Conservation (phyloP, 1,140 invertebrate species). For the Spodoptera litura region DNA sequence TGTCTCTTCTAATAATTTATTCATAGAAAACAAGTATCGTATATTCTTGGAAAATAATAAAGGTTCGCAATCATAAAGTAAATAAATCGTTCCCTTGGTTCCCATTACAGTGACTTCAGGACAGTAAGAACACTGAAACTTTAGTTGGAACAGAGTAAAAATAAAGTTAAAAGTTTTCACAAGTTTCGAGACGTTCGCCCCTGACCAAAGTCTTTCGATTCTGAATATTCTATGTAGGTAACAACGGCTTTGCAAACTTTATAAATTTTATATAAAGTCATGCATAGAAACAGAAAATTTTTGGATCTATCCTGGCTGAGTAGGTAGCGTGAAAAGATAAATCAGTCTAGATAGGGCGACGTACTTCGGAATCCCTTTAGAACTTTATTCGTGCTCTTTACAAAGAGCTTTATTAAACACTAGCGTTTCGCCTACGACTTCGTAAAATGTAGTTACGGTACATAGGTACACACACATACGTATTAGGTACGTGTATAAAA, state of each 20-base stretch:
- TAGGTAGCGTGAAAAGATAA: neutral
- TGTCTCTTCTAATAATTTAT: too few species aligned
- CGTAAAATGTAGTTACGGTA: too few species aligned
- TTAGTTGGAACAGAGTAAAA: constrained; percentile 1
- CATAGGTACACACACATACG: too few species aligned
- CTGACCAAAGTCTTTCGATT: constrained; percentile 18
- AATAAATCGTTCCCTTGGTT: constrained; percentile 14
- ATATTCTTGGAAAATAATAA: neutral
- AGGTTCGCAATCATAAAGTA: neutral
- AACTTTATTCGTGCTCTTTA: too few species aligned
- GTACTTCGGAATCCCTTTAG: too few species aligned
- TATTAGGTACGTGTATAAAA: too few species aligned
- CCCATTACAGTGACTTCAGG: neutral
- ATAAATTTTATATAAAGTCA: constrained; percentile 17
- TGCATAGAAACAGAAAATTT: constrained; percentile 16
- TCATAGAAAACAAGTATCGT: neutral
- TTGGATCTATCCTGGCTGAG: neutral
- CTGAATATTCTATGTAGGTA: constrained; percentile 32
- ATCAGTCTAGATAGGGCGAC: too few species aligned
- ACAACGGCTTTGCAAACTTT: neutral
- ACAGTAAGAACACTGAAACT: constrained; percentile 17
- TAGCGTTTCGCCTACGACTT: too few species aligned
- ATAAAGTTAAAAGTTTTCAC: constrained; percentile 33
- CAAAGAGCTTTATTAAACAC: too few species aligned
- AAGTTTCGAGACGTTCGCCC: constrained; percentile 21